phyloP scores from a whole-genome alignment of 1,140 invertebrate species.

The Hypothenemus hampei region DNA sequence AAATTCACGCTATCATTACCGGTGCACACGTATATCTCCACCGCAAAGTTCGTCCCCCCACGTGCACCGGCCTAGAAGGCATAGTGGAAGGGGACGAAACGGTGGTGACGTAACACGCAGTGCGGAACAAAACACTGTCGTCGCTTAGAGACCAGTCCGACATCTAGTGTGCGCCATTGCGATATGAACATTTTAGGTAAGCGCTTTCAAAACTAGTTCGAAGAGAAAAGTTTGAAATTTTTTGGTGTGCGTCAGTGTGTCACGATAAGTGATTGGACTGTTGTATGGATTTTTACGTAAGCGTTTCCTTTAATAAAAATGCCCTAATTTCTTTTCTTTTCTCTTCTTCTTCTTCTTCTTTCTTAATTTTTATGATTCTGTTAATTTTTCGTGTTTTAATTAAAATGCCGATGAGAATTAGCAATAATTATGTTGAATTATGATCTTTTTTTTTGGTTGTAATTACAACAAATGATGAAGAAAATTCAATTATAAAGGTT shows the following conservation, averaged over 20 bases:
- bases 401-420: no score
- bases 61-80: conserved; percentile 29
- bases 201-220: conserved; percentile 30
- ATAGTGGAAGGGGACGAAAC: conserved; percentile 20
- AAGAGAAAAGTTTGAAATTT: not conserved
- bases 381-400: no score
- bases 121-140: conserved; percentile 42
- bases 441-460: no score
- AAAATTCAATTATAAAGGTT: no score
- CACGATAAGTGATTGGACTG: no score
- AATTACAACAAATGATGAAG: no score
- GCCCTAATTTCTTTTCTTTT: no score
- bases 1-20: conserved; percentile 10
- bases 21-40: not conserved
- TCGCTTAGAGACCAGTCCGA: conserved; percentile 38
- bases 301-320: no score
- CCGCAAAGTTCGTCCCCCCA: conserved; percentile 14
- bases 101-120: conserved; percentile 40
- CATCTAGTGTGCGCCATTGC: conserved; percentile 43
- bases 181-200: conserved; percentile 48
- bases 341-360: no score
- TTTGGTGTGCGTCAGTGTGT: not conserved
- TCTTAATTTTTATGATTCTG: no score
- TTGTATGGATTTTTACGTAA: no score
- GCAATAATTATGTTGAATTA: no score